Conservation (phyloP, 1,140 invertebrate genomes). For the Cyphomyrmex costatus region DNA sequence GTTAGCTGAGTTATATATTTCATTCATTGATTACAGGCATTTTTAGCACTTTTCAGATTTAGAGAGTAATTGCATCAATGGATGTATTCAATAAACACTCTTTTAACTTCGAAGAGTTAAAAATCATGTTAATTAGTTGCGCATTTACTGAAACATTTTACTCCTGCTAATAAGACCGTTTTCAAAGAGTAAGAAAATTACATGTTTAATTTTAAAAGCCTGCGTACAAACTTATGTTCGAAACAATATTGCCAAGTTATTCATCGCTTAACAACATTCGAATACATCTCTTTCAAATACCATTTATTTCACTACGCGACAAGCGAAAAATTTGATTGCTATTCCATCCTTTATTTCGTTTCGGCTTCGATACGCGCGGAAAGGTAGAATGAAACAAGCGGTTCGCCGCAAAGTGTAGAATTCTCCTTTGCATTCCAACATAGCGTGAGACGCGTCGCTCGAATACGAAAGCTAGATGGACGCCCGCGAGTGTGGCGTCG, state of each 20-base stretch:
- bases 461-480: slow-evolving; percentile 47
- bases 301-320: slow-evolving; percentile 21
- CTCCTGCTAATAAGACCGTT: neutral
- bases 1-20: no score
- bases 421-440: slow-evolving; percentile 64
- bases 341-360: slow-evolving; percentile 37
- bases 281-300: slow-evolving; percentile 3
- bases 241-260: neutral
- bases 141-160: neutral
- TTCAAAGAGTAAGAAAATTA: neutral
- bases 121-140: neutral
- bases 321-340: slow-evolving; percentile 56
- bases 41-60: no score
- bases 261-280: slow-evolving; percentile 15
- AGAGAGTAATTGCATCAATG: no score
- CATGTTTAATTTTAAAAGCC: neutral
- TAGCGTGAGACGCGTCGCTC: slow-evolving; percentile 29
- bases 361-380: neutral
- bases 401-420: slow-evolving; percentile 48
- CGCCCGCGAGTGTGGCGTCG: neutral
- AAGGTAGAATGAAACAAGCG: slow-evolving; percentile 48
- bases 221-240: neutral
- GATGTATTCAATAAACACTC: no score
- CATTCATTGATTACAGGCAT: no score
- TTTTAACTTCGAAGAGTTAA: no score